Percentiles rank a stretch among this genome's conserved stretches.
Evolutionary conservation across 2,113 vertebrate species (phyloP).

Genomic region (Prunella fulvescens): DNA sequence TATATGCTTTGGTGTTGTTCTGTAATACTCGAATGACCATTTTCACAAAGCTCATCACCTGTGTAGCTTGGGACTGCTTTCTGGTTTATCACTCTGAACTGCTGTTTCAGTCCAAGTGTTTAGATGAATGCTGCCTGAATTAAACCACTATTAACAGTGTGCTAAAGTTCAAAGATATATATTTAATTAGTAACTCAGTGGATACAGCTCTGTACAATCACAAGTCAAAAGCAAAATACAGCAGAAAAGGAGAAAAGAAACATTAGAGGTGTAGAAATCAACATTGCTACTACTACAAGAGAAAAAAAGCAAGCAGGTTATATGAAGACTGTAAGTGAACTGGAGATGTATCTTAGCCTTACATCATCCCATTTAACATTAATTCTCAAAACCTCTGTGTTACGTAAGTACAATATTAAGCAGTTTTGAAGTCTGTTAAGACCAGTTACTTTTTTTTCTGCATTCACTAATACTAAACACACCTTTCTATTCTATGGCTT

Average conservation of each 20-base stretch:
- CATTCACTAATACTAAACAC: neutral
- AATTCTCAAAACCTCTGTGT: neutral
- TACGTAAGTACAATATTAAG: neutral
- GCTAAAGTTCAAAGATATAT: neutral
- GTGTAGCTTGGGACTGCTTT: neutral
- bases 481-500: neutral
- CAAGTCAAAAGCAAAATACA: neutral
- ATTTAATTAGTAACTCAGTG: neutral
- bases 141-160: neutral
- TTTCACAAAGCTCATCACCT: neutral
- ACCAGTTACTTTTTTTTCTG: neutral
- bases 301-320: neutral
- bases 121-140: neutral
- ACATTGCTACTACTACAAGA: fast-evolving
- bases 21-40: neutral
- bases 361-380: neutral
- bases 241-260: neutral
- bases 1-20: neutral
- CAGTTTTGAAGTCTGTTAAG: neutral
- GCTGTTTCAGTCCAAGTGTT: neutral
- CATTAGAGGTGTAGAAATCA: neutral
- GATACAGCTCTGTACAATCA: neutral
- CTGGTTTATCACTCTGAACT: neutral
- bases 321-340: neutral
- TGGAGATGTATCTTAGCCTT: neutral